Evolutionary conservation across 2,113 vertebrate genomes (phyloP).

Genomic region (Myiozetetes cayanensis): DNA sequence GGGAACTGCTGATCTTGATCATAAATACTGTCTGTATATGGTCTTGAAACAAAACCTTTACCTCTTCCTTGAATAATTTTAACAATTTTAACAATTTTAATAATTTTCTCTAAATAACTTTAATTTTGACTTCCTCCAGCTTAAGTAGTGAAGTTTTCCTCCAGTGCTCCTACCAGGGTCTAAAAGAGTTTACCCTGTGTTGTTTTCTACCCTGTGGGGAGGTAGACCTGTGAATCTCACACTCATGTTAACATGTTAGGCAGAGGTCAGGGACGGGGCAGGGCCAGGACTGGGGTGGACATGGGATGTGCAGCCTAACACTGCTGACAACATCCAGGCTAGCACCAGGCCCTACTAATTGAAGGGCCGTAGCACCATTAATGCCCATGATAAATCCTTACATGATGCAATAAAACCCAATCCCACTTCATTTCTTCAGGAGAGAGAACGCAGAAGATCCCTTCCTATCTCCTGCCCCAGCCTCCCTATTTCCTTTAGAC

Average conservation of each 20-base stretch:
- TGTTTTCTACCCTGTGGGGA: neutral
- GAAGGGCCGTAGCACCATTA: neutral
- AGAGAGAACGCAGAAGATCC: neutral
- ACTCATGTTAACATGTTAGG: neutral
- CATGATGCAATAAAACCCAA: neutral
- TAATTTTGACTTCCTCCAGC: neutral
- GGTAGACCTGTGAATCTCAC: neutral
- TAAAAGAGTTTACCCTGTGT: neutral
- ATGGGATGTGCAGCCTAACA: neutral
- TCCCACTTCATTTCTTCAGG: neutral
- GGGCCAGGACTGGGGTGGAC: neutral
- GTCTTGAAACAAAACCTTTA: neutral
- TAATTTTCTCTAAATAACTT: neutral
- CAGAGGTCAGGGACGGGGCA: neutral
- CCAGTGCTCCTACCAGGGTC: neutral
- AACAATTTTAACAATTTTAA: neutral
- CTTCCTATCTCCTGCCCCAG: neutral
- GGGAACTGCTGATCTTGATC: neutral
- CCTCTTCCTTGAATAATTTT: neutral
- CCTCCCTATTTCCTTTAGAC: neutral
- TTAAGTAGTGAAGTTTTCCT: neutral
- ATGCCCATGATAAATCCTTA: neutral
- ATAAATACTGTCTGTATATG: neutral
- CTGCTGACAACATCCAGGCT: neutral
- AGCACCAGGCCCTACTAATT: neutral